A percentile compares a stretch with the other conserved stretches of the same genome.
phyloP scores from a whole-genome alignment of 2,113 vertebrate species.

The Labrus mixtus region DNA sequence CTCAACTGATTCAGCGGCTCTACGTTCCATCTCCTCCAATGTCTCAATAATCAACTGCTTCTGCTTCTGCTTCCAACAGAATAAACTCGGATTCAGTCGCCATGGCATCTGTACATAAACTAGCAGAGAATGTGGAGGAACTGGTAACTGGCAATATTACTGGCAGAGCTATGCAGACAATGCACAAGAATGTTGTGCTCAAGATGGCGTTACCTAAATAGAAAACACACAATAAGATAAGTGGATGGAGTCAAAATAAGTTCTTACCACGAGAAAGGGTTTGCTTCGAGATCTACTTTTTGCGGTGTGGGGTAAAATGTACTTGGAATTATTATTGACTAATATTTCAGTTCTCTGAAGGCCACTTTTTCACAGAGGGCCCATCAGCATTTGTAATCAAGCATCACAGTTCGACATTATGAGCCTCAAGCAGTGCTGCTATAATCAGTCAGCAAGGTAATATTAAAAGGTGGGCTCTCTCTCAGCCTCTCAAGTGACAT shows the following conservation, averaged over 20 bases:
- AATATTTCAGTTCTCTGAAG: conserved; percentile 52
- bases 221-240: neutral
- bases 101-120: too few relatives aligned
- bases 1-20: too few relatives aligned
- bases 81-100: too few relatives aligned
- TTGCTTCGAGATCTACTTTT: neutral
- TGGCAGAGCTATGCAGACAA: too few relatives aligned
- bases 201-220: too few relatives aligned
- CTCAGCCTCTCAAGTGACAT: conserved; percentile 73
- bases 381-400: conserved; percentile 72
- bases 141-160: too few relatives aligned
- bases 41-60: too few relatives aligned
- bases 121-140: too few relatives aligned
- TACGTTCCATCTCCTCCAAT: too few relatives aligned
- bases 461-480: conserved; percentile 81
- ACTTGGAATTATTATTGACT: conserved; percentile 64
- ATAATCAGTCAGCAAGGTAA: conserved; percentile 79
- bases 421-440: conserved; percentile 65
- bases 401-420: conserved; percentile 71
- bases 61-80: too few relatives aligned
- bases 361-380: conserved; percentile 49
- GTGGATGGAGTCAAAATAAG: neutral
- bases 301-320: conserved; percentile 31
- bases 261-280: neutral
- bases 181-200: too few relatives aligned